phyloP scores from a whole-genome alignment of 2,888 invertebrate genomes.

The Heliconius ismenius region DNA sequence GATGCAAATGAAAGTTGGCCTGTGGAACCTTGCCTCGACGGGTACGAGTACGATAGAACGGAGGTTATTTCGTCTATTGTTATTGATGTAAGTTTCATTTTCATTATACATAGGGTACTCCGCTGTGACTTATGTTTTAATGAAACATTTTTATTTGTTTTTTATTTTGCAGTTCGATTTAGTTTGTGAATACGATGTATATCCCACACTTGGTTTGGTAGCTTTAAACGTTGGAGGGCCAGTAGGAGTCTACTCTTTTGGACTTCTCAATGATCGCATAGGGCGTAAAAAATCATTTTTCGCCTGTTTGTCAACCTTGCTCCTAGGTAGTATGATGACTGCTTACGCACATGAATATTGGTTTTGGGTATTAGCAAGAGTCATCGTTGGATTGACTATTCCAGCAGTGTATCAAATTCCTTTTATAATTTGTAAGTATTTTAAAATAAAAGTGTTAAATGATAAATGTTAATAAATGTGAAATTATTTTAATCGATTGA shows the following conservation, averaged over 20 bases:
- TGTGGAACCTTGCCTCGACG: conserved; percentile 85
- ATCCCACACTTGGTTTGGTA: conserved; percentile 92
- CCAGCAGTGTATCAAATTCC: conserved; percentile 97
- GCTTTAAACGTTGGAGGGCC: conserved; percentile 94
- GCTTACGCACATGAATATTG: conserved; percentile 90
- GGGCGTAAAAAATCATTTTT: conserved; percentile 94
- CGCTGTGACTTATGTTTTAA: not conserved
- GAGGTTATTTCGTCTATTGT: conserved; percentile 90
- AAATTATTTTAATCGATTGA: not conserved
- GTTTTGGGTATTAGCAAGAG: conserved; percentile 90
- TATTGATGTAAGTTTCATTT: conserved; percentile 86
- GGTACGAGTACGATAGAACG: conserved; percentile 89
- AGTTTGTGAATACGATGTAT: conserved; percentile 92
- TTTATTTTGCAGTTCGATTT: conserved; percentile 88
- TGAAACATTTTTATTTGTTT: not conserved
- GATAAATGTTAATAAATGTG: not conserved
- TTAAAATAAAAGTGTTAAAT: conserved; percentile 1
- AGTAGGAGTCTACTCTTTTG: conserved; percentile 94
- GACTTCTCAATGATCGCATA: conserved; percentile 91
- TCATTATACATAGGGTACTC: too few relatives aligned
- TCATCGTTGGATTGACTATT: conserved; percentile 93
- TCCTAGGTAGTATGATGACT: conserved; percentile 89
- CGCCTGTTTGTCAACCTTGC: conserved; percentile 89
- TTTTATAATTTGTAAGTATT: conserved; percentile 92
- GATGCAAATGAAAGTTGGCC: conserved; percentile 83